These are phyloP conservation scores for Troilus luridus DNA, from an alignment of 2,888 invertebrate species.

Conservation along the genomic window DNA sequence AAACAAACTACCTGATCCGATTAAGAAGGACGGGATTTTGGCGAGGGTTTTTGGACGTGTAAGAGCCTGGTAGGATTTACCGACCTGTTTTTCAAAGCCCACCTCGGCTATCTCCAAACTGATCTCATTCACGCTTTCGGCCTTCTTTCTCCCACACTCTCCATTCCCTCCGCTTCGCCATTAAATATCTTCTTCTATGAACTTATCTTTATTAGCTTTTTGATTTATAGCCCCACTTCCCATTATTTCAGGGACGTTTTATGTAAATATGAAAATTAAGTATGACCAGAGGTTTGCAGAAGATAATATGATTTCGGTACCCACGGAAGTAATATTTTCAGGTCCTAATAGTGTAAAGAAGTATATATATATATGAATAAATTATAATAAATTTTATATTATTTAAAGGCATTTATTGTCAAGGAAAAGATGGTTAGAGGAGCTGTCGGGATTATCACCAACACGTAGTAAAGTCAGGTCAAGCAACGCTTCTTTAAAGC, in stretches of 20 bases:
- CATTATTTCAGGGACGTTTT: background rate
- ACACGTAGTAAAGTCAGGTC: too few relatives aligned
- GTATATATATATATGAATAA: too few relatives aligned
- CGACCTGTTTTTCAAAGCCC: constrained; percentile 41
- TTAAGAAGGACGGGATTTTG: constrained; percentile 25
- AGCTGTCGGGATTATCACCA: too few relatives aligned
- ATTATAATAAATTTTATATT: too few relatives aligned
- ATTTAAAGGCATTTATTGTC: too few relatives aligned
- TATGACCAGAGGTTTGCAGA: background rate
- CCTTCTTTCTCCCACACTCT: background rate
- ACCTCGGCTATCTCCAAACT: constrained; percentile 48
- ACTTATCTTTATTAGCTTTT: constrained; percentile 15
- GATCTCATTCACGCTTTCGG: constrained; percentile 23
- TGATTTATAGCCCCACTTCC: background rate
- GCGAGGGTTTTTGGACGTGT: constrained; percentile 11
- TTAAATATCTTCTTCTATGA: constrained; percentile 25
- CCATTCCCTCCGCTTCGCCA: background rate
- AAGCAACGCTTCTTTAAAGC: too few relatives aligned
- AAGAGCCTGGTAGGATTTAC: constrained; percentile 5
- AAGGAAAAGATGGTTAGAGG: too few relatives aligned
- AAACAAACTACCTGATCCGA: constrained; percentile 26
- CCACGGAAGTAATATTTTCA: background rate
- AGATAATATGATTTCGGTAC: background rate
- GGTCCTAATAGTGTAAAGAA: background rate
- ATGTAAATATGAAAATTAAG: constrained; percentile 6